A percentile compares a stretch with the other conserved stretches of the same genome.
Evolutionary conservation across 2,888 invertebrate species (phyloP).

Genomic region (Tenodera sinensis): DNA sequence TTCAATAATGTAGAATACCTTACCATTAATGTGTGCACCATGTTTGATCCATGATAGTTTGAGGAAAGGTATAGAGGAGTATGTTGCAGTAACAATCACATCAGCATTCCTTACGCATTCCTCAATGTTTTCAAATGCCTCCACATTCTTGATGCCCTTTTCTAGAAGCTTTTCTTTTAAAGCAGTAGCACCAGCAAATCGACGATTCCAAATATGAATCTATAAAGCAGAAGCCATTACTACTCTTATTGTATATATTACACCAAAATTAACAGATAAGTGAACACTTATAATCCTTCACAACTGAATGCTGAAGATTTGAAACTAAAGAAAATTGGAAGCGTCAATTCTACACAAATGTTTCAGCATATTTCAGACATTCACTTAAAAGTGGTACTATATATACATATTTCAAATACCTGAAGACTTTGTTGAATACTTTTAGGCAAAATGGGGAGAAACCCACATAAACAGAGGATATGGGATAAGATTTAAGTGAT

Average conservation of each 20-base stretch:
- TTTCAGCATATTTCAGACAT: neutral
- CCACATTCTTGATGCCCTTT: slow-evolving; percentile 31
- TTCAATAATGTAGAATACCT: slow-evolving; percentile 18
- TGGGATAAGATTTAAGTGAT: too few species aligned
- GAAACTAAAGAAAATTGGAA: neutral
- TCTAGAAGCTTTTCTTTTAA: slow-evolving; percentile 40
- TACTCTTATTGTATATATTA: neutral
- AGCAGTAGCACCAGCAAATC: slow-evolving; percentile 39
- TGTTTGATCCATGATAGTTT: slow-evolving; percentile 50
- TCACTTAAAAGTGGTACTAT: neutral
- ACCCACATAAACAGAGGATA: too few species aligned
- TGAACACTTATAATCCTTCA: too few species aligned
- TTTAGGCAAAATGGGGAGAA: too few species aligned
- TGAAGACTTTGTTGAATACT: too few species aligned
- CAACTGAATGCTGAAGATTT: neutral
- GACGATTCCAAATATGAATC: slow-evolving; percentile 56
- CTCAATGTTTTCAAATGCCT: slow-evolving; percentile 40
- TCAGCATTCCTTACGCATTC: slow-evolving; percentile 56
- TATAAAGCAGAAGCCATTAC: slow-evolving; percentile 34
- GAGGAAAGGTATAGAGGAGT: slow-evolving; percentile 50
- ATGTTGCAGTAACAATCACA: slow-evolving; percentile 60
- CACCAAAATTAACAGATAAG: neutral
- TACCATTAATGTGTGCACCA: slow-evolving; percentile 61
- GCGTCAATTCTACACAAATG: neutral
- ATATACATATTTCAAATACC: too few species aligned